phyloP scores from a whole-genome alignment of 1,140 invertebrate species.

The Thalassaphorura encarpata region DNA sequence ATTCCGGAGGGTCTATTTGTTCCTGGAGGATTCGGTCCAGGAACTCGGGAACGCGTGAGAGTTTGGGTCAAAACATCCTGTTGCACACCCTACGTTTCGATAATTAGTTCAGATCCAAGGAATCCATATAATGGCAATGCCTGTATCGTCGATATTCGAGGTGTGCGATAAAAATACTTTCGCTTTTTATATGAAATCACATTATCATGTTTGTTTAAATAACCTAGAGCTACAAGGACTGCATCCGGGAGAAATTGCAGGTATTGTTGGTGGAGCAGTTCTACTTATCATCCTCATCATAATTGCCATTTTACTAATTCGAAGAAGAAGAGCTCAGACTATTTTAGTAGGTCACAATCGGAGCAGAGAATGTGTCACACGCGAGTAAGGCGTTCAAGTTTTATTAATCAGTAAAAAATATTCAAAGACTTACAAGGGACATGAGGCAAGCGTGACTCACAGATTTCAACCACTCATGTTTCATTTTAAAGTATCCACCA shows the following conservation, averaged over 20 bases:
- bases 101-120: conserved; percentile 13
- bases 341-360: conserved; percentile 12
- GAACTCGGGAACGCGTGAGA: conserved; percentile 13
- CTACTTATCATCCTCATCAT: conserved; percentile 20
- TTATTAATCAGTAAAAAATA: too few relatives aligned
- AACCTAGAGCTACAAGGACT: conserved; percentile 22
- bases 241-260: conserved; percentile 27
- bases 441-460: too few relatives aligned
- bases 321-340: conserved; percentile 9
- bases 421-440: too few relatives aligned
- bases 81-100: conserved; percentile 19
- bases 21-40: conserved; percentile 8
- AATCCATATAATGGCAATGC: not conserved
- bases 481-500: too few relatives aligned
- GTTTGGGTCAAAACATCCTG: conserved; percentile 21
- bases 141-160: conserved; percentile 27
- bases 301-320: conserved; percentile 2
- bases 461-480: too few relatives aligned
- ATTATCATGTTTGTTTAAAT: not conserved
- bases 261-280: conserved; percentile 15
- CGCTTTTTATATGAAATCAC: not conserved
- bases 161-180: not conserved
- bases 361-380: too few relatives aligned
- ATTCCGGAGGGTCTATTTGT: conserved; percentile 18
- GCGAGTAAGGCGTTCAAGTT: too few relatives aligned